These are phyloP conservation scores for Lasiurus borealis DNA, from an alignment of 2,113 vertebrate genomes.

Conservation along the genomic window DNA sequence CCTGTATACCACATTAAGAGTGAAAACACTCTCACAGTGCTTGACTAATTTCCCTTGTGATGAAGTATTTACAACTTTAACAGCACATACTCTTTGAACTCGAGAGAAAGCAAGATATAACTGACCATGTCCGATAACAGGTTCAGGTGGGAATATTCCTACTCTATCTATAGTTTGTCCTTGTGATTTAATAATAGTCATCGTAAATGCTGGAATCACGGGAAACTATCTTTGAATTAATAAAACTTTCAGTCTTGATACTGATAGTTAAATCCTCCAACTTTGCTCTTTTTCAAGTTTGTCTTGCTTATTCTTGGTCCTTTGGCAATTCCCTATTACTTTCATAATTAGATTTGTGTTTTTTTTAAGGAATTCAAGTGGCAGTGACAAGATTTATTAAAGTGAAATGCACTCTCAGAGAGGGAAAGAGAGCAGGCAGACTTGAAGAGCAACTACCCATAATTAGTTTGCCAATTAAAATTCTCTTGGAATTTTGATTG, in stretches of 20 bases:
- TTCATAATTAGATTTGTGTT: neutral
- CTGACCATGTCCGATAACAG: too few relatives aligned
- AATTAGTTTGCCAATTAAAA: neutral
- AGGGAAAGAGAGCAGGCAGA: neutral
- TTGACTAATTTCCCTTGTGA: too few relatives aligned
- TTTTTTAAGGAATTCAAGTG: neutral
- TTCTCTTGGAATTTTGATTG: conserved; percentile 21
- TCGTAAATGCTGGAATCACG: too few relatives aligned
- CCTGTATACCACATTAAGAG: too few relatives aligned
- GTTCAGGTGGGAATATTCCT: too few relatives aligned
- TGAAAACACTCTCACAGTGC: too few relatives aligned
- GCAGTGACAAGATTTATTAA: neutral
- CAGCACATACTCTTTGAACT: too few relatives aligned
- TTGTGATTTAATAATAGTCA: too few relatives aligned
- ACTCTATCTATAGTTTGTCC: too few relatives aligned
- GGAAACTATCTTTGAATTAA: too few relatives aligned
- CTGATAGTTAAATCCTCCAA: neutral
- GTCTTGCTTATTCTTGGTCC: neutral
- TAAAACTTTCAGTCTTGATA: neutral
- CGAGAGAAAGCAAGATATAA: too few relatives aligned
- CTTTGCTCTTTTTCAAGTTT: neutral
- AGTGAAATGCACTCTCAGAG: neutral
- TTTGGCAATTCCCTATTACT: neutral
- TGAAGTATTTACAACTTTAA: too few relatives aligned
- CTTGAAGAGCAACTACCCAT: neutral